Conservation (phyloP, 2,797 vertebrate genomes). For the Orientallactaga sibirica region DNA sequence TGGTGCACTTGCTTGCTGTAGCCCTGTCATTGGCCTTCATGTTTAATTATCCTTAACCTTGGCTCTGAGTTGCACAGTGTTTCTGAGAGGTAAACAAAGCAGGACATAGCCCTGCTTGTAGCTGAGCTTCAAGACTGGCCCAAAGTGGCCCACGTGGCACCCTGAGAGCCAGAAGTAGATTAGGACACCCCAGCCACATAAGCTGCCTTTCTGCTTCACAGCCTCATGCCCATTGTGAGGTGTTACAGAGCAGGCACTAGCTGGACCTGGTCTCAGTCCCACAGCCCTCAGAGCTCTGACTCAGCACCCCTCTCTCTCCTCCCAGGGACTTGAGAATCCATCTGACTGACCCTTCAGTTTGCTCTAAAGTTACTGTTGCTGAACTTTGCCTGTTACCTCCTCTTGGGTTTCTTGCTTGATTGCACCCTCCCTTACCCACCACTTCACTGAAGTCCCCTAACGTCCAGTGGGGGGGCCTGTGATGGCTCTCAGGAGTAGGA, state of each 20-base stretch:
- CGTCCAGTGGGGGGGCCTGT: background rate
- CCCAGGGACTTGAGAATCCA: accelerated
- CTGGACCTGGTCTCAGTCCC: background rate
- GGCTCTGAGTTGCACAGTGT: background rate
- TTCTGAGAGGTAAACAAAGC: background rate
- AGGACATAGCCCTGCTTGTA: background rate
- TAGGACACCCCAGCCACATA: background rate
- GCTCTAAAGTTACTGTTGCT: background rate
- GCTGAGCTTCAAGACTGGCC: background rate
- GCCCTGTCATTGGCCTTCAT: background rate
- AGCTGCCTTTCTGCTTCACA: background rate
- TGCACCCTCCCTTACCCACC: accelerated
- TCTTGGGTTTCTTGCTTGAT: background rate
- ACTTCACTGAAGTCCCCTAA: background rate
- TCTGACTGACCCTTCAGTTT: background rate
- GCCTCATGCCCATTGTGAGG: accelerated
- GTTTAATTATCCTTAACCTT: background rate
- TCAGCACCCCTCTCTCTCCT: background rate
- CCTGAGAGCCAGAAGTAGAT: background rate
- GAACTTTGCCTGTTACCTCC: background rate
- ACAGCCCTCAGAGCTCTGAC: background rate
- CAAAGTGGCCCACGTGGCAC: too few relatives aligned
- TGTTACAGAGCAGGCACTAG: background rate
- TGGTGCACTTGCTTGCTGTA: background rate
- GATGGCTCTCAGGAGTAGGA: background rate